Evolutionary conservation across 2,888 invertebrate species (phyloP).

Genomic region (Microplitis manilae): DNA sequence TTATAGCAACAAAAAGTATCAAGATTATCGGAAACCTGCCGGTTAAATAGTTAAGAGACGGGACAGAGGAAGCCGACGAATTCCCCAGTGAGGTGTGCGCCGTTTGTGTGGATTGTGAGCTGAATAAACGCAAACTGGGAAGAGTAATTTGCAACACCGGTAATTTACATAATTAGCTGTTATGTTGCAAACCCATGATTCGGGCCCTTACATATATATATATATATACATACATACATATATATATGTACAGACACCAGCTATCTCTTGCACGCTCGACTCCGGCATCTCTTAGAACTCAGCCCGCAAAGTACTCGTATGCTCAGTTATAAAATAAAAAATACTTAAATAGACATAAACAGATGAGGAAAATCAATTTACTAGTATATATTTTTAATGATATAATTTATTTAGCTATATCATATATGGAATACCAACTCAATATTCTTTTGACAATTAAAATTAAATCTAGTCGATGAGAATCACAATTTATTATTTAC

Average conservation of each 20-base stretch:
- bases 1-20: background rate
- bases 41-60: background rate
- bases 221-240: no score
- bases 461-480: constrained; percentile 54
- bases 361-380: constrained; percentile 36
- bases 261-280: no score
- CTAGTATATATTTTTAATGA: constrained; percentile 45
- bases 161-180: constrained; percentile 72
- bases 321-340: background rate
- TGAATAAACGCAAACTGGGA: constrained; percentile 71
- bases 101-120: constrained; percentile 66
- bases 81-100: constrained; percentile 64
- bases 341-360: constrained; percentile 17
- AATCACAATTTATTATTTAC: constrained; percentile 69
- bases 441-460: constrained; percentile 54
- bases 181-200: constrained; percentile 64
- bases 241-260: no score
- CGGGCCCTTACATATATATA: constrained; percentile 32
- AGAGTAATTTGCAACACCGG: constrained; percentile 72
- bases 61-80: constrained; percentile 52
- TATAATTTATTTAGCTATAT: constrained; percentile 70
- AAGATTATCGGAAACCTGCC: background rate
- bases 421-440: constrained; percentile 67
- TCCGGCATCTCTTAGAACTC: constrained; percentile 2
- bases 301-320: no score